Conservation (phyloP, 2,888 invertebrate genomes). For the Cantharis lateralis region DNA sequence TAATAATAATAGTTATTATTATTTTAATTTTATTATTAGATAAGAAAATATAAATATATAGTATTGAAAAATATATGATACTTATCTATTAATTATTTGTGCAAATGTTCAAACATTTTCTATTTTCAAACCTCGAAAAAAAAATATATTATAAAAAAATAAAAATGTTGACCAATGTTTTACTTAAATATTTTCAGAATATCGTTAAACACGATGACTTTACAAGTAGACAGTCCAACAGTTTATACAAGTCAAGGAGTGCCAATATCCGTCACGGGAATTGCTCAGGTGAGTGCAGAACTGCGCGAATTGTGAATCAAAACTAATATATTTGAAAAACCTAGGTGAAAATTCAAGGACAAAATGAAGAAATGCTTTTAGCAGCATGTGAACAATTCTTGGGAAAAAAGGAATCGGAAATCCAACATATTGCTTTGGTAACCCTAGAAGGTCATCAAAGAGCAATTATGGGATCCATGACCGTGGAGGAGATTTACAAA, state of each 20-base stretch:
- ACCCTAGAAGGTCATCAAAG: slow-evolving; percentile 93
- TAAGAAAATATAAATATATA: too few relatives aligned
- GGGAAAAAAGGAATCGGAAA: slow-evolving; percentile 85
- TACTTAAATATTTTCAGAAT: slow-evolving; percentile 65
- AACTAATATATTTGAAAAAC: not conserved
- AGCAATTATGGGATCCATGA: slow-evolving; percentile 97
- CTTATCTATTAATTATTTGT: too few relatives aligned
- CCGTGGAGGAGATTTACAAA: slow-evolving; percentile 95
- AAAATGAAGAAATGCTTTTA: slow-evolving; percentile 86
- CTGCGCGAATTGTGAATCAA: not conserved
- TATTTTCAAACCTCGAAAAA: too few relatives aligned
- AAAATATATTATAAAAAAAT: too few relatives aligned
- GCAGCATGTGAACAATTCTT: slow-evolving; percentile 94
- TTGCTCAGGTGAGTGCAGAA: slow-evolving; percentile 78
- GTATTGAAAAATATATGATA: too few relatives aligned
- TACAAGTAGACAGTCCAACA: slow-evolving; percentile 93
- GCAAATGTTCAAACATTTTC: too few relatives aligned
- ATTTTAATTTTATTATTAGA: too few relatives aligned
- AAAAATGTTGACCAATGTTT: too few relatives aligned
- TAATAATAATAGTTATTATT: too few relatives aligned
- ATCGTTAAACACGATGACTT: slow-evolving; percentile 95
- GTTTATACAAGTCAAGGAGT: slow-evolving; percentile 97
- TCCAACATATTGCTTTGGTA: slow-evolving; percentile 88
- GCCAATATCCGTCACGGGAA: slow-evolving; percentile 95
- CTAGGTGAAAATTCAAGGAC: slow-evolving; percentile 86